Evolutionary conservation across 1,140 invertebrate genomes (phyloP).

Genomic region (Adoxophyes honmai): DNA sequence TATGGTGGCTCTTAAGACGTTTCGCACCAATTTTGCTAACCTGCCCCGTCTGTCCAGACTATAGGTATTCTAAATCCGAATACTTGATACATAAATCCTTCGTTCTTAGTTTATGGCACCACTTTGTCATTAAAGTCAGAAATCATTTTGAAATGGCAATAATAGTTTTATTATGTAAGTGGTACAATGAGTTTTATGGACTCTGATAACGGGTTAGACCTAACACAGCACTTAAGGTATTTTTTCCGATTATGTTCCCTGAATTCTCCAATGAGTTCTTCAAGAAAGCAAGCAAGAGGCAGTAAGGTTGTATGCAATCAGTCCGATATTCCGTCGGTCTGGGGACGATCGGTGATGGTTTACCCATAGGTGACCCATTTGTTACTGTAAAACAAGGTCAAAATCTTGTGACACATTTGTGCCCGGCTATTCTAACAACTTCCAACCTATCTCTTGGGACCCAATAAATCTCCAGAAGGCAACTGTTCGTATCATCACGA

Average conservation of each 20-base stretch:
- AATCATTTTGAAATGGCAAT: slow-evolving; percentile 50
- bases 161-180: slow-evolving; percentile 27
- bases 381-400: no score
- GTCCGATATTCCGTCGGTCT: no score
- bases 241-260: no score
- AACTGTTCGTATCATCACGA: slow-evolving; percentile 29
- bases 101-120: slow-evolving; percentile 46
- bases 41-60: slow-evolving; percentile 45
- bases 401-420: background rate
- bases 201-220: slow-evolving; percentile 13
- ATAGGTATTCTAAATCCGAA: slow-evolving; percentile 57
- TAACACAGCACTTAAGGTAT: no score
- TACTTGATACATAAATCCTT: slow-evolving; percentile 56
- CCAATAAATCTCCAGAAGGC: slow-evolving; percentile 23
- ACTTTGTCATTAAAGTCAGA: slow-evolving; percentile 60
- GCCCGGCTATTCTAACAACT: slow-evolving; percentile 16
- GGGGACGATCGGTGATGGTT: no score
- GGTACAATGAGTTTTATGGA: slow-evolving; percentile 17
- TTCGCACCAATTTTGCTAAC: slow-evolving; percentile 10
- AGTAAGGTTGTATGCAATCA: no score
- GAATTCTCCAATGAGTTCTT: no score
- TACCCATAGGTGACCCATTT: no score
- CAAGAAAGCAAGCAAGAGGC: no score
- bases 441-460: slow-evolving; percentile 26
- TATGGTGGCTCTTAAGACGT: background rate